Percentiles rank a stretch among this genome's conserved stretches.
phyloP scores from a whole-genome alignment of 1,140 invertebrate species.

The Dinoponera quadriceps region DNA sequence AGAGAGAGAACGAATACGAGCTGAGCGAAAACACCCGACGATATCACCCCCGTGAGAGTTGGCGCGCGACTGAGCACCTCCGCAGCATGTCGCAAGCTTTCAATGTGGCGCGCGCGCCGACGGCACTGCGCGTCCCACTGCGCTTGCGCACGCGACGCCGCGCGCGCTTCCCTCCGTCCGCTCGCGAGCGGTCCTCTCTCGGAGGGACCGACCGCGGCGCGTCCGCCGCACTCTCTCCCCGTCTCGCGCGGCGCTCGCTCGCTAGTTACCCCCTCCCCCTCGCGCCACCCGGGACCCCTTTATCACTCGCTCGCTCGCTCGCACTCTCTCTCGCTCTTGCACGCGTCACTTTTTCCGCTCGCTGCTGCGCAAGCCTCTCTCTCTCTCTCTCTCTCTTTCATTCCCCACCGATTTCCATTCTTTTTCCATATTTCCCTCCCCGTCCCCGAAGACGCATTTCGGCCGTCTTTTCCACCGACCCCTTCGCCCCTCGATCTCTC shows the following conservation, averaged over 20 bases:
- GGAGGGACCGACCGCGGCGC: constrained; percentile 44
- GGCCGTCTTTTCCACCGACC: constrained; percentile 2
- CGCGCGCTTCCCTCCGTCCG: constrained; percentile 56
- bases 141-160: constrained; percentile 65
- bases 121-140: constrained; percentile 59
- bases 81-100: constrained; percentile 84
- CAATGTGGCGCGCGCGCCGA: constrained; percentile 79
- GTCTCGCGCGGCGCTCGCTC: not conserved
- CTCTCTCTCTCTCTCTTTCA: not conserved
- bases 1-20: constrained; percentile 11
- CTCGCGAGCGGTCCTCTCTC: constrained; percentile 53
- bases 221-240: constrained; percentile 40
- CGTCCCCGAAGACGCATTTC: constrained; percentile 5
- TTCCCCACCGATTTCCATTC: constrained; percentile 8
- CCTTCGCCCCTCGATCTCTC: not conserved
- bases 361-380: not conserved
- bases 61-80: constrained; percentile 83
- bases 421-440: constrained; percentile 19
- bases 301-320: constrained; percentile 8
- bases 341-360: not conserved
- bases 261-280: not conserved
- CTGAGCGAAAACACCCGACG: constrained; percentile 11
- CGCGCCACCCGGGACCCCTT: not conserved
- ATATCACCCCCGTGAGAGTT: constrained; percentile 79
- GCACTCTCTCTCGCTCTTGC: not conserved